Evolutionary conservation across 2,113 vertebrate genomes (phyloP).

Genomic region (Megaceryle maxima): DNA sequence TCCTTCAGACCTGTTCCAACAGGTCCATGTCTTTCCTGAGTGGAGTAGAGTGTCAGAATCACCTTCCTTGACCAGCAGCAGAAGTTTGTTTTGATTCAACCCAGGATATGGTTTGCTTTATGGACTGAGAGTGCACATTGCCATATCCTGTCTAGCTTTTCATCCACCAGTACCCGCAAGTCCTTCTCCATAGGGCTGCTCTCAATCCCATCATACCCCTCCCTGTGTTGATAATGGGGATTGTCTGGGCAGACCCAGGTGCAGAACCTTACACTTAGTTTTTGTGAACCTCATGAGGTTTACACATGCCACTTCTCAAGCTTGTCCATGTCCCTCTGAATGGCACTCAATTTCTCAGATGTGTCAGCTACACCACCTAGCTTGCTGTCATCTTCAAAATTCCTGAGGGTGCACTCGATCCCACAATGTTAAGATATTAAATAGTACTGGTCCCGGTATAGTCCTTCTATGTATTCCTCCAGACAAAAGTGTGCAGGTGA

Average conservation of each 20-base stretch:
- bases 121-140: not conserved
- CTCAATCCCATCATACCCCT: not conserved
- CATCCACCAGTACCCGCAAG: not conserved
- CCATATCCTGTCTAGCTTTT: not conserved
- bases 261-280: not conserved
- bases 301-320: not conserved
- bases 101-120: not conserved
- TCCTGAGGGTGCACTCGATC: not conserved
- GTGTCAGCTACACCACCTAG: rapidly evolving
- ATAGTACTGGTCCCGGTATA: not conserved
- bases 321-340: not conserved
- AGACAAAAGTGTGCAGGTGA: not conserved
- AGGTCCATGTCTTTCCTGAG: not conserved
- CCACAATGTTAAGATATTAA: not conserved
- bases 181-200: not conserved
- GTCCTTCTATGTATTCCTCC: not conserved
- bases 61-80: not conserved
- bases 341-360: not conserved
- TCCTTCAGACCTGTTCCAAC: not conserved
- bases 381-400: not conserved
- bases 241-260: rapidly evolving
- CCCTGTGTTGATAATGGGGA: not conserved
- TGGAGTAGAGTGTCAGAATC: too few species aligned
- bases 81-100: not conserved
- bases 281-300: not conserved